phyloP scores from a whole-genome alignment of 2,113 vertebrate genomes.

The Sapajus apella region DNA sequence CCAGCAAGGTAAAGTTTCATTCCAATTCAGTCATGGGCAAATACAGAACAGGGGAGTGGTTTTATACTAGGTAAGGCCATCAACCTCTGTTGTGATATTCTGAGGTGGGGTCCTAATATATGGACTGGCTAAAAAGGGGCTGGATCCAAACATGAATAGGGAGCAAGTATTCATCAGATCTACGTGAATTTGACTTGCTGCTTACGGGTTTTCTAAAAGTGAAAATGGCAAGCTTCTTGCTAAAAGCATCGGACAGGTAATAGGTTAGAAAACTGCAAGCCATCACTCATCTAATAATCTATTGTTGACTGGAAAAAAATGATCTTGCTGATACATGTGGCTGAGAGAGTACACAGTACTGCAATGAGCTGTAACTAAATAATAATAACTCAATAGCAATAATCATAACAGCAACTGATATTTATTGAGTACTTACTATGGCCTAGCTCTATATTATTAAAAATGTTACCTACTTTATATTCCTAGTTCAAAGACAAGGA shows the following conservation, averaged over 20 bases:
- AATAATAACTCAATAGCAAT: not conserved
- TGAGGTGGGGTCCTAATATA: not conserved
- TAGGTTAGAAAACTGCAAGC: not conserved
- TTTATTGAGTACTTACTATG: not conserved
- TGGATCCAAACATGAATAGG: not conserved
- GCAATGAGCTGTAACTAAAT: not conserved
- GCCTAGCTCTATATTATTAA: not conserved
- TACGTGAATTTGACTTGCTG: not conserved
- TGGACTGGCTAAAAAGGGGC: not conserved
- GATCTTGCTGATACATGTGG: not conserved
- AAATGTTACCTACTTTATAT: not conserved
- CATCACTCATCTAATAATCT: not conserved
- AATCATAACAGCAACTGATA: not conserved
- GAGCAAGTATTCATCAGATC: not conserved
- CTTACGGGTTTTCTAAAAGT: not conserved
- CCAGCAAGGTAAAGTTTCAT: not conserved
- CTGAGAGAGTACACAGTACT: not conserved
- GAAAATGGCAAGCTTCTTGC: conserved; percentile 31
- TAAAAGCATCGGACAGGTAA: not conserved
- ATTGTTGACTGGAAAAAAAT: not conserved
- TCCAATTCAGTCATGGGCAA: not conserved
- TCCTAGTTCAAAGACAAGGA: not conserved
- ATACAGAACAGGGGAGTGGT: not conserved
- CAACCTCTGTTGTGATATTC: not conserved
- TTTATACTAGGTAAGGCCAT: not conserved